These are phyloP conservation scores for Sesia bembeciformis DNA, from an alignment of 2,888 invertebrate genomes.

Conservation along the genomic window DNA sequence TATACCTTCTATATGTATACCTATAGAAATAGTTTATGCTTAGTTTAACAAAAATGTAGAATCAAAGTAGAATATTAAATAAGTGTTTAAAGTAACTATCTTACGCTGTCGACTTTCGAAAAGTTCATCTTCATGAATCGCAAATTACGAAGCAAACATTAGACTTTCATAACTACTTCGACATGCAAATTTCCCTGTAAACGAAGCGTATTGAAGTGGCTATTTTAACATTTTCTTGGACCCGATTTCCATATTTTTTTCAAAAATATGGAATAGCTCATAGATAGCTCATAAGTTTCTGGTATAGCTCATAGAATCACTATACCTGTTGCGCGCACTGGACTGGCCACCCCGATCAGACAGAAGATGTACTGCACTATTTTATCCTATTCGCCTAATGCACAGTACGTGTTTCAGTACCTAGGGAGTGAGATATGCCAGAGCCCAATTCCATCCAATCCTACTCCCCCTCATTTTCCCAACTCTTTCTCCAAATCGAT, in stretches of 20 bases:
- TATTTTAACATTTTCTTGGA: not conserved
- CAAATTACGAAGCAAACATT: conserved; percentile 8
- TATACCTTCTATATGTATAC: too few species aligned
- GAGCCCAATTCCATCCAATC: not conserved
- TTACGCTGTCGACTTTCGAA: conserved; percentile 5
- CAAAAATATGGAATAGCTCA: too few species aligned
- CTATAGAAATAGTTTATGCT: too few species aligned
- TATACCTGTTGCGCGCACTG: too few species aligned
- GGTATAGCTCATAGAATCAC: too few species aligned
- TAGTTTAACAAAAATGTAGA: too few species aligned
- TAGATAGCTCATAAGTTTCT: too few species aligned
- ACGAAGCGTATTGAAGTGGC: conserved; percentile 22
- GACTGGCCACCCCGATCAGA: too few species aligned
- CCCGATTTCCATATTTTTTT: not conserved
- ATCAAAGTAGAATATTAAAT: too few species aligned
- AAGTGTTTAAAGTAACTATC: too few species aligned
- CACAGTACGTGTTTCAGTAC: not conserved
- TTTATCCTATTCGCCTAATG: too few species aligned
- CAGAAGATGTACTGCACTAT: too few species aligned
- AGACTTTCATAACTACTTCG: conserved; percentile 14
- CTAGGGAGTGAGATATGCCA: not conserved
- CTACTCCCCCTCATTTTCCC: not conserved
- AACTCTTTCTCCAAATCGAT: not conserved
- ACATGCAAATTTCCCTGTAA: conserved; percentile 17
- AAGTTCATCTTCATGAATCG: conserved; percentile 4